phyloP scores from a whole-genome alignment of 2,797 vertebrate species.

The Ceryle rudis region DNA sequence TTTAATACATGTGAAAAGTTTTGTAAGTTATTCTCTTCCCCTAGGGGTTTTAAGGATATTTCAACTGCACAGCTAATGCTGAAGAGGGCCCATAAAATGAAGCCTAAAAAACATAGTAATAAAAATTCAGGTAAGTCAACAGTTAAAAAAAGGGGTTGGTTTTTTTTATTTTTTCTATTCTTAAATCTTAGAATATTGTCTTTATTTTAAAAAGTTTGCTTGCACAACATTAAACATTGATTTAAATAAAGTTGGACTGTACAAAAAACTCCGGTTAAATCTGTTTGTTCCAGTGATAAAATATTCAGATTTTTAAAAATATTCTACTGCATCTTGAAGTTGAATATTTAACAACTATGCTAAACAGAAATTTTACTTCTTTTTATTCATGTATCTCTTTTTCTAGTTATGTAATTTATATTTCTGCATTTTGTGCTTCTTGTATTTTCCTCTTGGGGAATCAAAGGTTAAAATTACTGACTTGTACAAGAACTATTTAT shows the following conservation, averaged over 20 bases:
- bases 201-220: neutral
- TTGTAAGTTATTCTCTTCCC: constrained; percentile 46
- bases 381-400: neutral
- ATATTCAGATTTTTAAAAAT: neutral
- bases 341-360: neutral
- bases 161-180: neutral
- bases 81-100: constrained; percentile 93
- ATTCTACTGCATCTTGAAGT: neutral
- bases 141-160: neutral
- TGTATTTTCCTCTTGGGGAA: neutral
- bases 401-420: neutral
- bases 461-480: neutral
- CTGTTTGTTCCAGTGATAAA: neutral
- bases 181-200: neutral
- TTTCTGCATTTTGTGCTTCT: neutral
- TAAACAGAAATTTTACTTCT: neutral
- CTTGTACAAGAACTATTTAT: neutral
- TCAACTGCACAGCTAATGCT: constrained; percentile 90
- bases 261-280: neutral
- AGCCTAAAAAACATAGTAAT: constrained; percentile 79
- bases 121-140: constrained; percentile 82
- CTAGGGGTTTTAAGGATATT: constrained; percentile 89
- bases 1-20: neutral
- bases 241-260: neutral
- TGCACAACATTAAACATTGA: neutral